Percentiles rank a stretch among this genome's conserved stretches.
Evolutionary conservation across 2,797 vertebrate species (phyloP).

Genomic region (Silurus lanzhouensis): DNA sequence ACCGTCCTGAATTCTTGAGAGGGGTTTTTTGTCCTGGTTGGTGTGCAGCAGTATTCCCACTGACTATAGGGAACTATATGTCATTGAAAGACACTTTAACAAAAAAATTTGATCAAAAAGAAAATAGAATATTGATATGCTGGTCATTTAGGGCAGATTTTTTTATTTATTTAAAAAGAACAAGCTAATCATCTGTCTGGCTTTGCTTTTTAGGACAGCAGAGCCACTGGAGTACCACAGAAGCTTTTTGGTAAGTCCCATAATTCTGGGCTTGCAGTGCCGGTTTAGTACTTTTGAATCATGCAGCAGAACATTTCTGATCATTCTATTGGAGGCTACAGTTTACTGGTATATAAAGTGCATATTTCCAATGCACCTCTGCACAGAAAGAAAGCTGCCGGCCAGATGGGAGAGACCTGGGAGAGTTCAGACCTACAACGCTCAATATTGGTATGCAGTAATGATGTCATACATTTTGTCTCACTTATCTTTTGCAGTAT

Average conservation of each 20-base stretch:
- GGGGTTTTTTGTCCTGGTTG: not conserved
- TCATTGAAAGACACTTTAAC: not conserved
- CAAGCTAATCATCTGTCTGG: not conserved
- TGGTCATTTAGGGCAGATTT: not conserved
- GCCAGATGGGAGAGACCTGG: constrained; percentile 90
- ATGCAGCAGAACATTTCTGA: not conserved
- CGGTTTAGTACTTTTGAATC: not conserved
- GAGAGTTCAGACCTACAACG: constrained; percentile 91
- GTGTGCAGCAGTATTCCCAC: not conserved
- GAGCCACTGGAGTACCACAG: constrained; percentile 94
- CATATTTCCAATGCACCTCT: not conserved
- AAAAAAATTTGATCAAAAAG: not conserved
- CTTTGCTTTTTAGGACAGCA: constrained; percentile 78
- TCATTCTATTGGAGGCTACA: not conserved
- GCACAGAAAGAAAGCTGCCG: constrained; percentile 93
- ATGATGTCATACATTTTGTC: not conserved
- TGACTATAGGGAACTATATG: not conserved
- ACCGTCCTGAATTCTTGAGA: not conserved
- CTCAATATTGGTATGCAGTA: constrained; percentile 87
- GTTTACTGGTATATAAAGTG: not conserved
- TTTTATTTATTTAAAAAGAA: not conserved
- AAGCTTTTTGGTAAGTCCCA: constrained; percentile 87
- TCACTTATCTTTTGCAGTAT: not conserved
- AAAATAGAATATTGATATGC: not conserved
- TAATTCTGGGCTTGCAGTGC: not conserved